phyloP scores from a whole-genome alignment of 2,797 vertebrate genomes.

The Phalanger gymnotis region DNA sequence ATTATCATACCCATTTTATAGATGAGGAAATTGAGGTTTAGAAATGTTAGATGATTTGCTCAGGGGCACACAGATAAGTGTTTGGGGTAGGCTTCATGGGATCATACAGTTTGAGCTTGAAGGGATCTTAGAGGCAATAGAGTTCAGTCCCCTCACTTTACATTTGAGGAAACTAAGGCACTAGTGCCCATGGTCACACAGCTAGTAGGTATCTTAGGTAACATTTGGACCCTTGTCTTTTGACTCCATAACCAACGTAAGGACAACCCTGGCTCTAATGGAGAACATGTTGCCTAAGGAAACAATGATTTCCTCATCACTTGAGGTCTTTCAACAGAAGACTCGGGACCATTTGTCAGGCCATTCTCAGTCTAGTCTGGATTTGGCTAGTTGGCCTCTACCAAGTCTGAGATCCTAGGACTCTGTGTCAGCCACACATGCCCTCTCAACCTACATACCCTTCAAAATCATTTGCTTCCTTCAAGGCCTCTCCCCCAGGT shows the following conservation, averaged over 20 bases:
- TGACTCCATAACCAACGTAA: neutral
- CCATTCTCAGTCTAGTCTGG: neutral
- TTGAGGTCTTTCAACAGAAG: neutral
- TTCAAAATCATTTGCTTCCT: neutral
- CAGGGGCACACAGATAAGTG: neutral
- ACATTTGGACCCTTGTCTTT: neutral
- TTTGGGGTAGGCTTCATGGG: neutral
- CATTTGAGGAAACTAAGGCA: neutral
- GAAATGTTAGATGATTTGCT: neutral
- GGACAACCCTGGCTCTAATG: neutral
- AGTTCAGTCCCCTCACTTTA: neutral
- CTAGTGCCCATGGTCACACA: neutral
- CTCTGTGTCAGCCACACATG: neutral
- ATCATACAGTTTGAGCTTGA: neutral
- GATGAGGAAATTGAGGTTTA: neutral
- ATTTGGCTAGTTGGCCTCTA: neutral
- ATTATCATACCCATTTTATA: constrained; percentile 20
- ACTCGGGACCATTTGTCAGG: neutral
- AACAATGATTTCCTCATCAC: neutral
- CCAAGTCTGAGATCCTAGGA: neutral
- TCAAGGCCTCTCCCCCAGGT: neutral
- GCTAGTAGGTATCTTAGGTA: neutral
- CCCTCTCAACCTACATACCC: neutral
- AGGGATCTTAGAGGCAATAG: neutral
- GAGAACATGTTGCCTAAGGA: neutral